Evolutionary conservation across 2,888 invertebrate genomes (phyloP).

Genomic region (Cheiracanthium punctorium): DNA sequence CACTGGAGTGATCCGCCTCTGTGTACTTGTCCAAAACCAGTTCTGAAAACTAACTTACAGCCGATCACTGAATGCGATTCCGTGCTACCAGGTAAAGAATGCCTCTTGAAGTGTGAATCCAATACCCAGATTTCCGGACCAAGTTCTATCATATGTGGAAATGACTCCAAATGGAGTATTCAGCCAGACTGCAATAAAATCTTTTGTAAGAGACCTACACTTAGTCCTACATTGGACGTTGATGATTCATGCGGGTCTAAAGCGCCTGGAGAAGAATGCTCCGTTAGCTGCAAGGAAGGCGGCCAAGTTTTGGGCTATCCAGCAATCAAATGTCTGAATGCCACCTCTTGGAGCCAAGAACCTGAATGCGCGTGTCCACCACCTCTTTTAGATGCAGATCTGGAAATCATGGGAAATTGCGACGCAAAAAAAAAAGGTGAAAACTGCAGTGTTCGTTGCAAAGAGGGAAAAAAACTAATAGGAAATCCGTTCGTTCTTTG

Average conservation of each 20-base stretch:
- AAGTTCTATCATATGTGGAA: background rate
- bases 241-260: background rate
- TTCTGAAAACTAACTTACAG: background rate
- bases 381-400: background rate
- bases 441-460: slow-evolving; percentile 5
- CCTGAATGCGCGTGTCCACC: slow-evolving; percentile 21
- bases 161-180: background rate
- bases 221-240: background rate
- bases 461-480: background rate
- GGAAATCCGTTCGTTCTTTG: background rate
- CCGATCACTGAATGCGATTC: background rate
- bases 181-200: background rate
- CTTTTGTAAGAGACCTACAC: background rate
- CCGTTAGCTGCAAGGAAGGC: slow-evolving; percentile 10
- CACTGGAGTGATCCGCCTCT: background rate
- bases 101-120: background rate
- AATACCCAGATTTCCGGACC: background rate
- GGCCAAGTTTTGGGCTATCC: background rate
- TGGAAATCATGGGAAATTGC: slow-evolving; percentile 10
- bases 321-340: slow-evolving; percentile 1
- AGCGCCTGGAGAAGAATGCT: background rate
- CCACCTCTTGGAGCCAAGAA: background rate
- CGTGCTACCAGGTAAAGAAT: background rate
- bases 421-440: background rate
- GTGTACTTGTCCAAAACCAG: background rate